Base-by-base conservation (phyloP, 2,888 invertebrate species). In the Lithophane leautieri region DNA sequence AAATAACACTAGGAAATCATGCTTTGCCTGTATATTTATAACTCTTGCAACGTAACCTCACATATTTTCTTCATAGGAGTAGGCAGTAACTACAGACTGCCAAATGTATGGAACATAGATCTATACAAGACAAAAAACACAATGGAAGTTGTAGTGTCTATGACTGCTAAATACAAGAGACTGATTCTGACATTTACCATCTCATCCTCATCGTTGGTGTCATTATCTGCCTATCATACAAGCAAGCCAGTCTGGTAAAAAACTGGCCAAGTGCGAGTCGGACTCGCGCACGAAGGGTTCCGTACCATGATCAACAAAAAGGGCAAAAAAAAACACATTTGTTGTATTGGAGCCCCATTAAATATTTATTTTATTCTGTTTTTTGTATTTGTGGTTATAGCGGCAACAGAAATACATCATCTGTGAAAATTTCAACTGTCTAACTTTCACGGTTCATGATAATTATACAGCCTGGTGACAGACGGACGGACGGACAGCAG, bases 81-180 rank as follows among this genome's bases (percentile, higher is more conserved):
- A 19, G 19, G 25, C 3, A 16, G 42, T 63, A 63, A 44, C 44
- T 65, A 65, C 19, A 25, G 12, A 19, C 44, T 8, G 12, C 44
- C 25, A 44, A 63, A 63, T 65, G 25, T 12, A 44, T 44, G 12
- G 65, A 19, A 65, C 44, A 63, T 63, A 65, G 25, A 44, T 50
- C 66, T 66, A 50, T 28, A 66, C 66, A 28, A 50, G 28, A 28
- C 25, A 25, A 40, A 62, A 70, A 65, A 65, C 25, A 65, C 65
- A 65, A 47, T 11, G 19, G 22, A 14, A 47, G 65, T 47, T 47
- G 44, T 28, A 47, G 22, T 47, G 44, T 65, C 63, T 44, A 44
- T 65, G 28, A 65, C 11, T 65, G 47, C 1, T 4, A 25, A 44
- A 19, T 19, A 42, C 14, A 42, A 62, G 60, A 60, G 16, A 6